phyloP scores from a whole-genome alignment of 1,140 invertebrate species.

The Eriosoma lanigerum region DNA sequence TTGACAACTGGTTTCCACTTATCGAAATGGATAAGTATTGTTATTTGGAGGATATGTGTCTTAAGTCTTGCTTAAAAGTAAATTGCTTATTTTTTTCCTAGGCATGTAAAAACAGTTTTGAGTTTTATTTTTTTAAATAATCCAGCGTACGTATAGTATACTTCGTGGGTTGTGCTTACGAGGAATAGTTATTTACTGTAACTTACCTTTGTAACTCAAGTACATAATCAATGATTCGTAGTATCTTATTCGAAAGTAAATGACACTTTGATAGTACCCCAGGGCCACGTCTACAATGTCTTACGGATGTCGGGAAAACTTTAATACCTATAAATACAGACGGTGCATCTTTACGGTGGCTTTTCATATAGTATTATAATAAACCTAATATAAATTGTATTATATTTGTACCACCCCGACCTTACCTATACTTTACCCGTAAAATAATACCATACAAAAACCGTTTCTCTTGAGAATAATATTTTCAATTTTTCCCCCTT shows the following conservation, averaged over 20 bases:
- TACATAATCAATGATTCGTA: constrained; percentile 41
- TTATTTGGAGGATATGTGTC: background rate
- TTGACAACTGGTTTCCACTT: background rate
- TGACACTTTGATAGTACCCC: constrained; percentile 34
- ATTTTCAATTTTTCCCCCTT: background rate
- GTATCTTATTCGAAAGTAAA: constrained; percentile 40
- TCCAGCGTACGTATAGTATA: background rate
- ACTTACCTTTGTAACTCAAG: background rate
- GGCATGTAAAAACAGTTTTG: background rate
- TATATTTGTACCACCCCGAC: too few species aligned
- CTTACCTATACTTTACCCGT: too few species aligned
- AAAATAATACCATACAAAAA: too few species aligned
- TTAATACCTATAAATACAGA: constrained; percentile 10
- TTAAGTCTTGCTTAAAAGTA: background rate
- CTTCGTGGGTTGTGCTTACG: background rate
- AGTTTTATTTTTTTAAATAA: background rate
- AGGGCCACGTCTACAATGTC: constrained; percentile 1
- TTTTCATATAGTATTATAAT: background rate
- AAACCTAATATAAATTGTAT: background rate
- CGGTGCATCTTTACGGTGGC: background rate
- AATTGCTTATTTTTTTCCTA: background rate
- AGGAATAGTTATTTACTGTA: constrained; percentile 15
- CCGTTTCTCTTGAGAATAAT: background rate
- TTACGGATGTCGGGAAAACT: constrained; percentile 16
- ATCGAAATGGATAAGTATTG: background rate